These are phyloP conservation scores for Patella depressa DNA, from an alignment of 2,888 invertebrate genomes.

Conservation along the genomic window DNA sequence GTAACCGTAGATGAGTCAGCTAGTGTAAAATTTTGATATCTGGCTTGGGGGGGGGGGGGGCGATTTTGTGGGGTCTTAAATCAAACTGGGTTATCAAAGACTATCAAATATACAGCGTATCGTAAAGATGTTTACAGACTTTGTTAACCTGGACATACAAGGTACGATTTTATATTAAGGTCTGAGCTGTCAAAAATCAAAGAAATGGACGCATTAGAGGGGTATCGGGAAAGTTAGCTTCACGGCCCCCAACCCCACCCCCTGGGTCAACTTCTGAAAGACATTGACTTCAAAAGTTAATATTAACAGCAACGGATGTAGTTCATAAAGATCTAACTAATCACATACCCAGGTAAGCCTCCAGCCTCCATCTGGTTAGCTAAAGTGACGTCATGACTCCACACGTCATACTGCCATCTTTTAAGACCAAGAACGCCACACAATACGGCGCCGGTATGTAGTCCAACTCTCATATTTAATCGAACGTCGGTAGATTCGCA, in stretches of 20 bases:
- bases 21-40: no score
- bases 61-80: no score
- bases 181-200: no score
- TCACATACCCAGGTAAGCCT: constrained; percentile 87
- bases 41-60: no score
- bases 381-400: constrained; percentile 91
- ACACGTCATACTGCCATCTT: constrained; percentile 94
- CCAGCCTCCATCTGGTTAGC: constrained; percentile 74
- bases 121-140: no score
- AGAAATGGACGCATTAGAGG: no score
- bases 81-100: no score
- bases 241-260: neutral
- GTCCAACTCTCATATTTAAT: constrained; percentile 92
- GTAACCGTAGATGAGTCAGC: no score
- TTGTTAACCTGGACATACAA: no score
- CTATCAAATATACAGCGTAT: no score
- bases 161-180: no score
- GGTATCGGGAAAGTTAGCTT: no score
- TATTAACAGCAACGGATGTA: neutral
- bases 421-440: constrained; percentile 91
- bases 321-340: constrained; percentile 62
- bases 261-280: neutral
- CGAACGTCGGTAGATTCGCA: constrained; percentile 94
- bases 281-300: neutral
- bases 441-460: constrained; percentile 90